phyloP scores from a whole-genome alignment of 1,140 invertebrate species.

The Aphis craccivora region DNA sequence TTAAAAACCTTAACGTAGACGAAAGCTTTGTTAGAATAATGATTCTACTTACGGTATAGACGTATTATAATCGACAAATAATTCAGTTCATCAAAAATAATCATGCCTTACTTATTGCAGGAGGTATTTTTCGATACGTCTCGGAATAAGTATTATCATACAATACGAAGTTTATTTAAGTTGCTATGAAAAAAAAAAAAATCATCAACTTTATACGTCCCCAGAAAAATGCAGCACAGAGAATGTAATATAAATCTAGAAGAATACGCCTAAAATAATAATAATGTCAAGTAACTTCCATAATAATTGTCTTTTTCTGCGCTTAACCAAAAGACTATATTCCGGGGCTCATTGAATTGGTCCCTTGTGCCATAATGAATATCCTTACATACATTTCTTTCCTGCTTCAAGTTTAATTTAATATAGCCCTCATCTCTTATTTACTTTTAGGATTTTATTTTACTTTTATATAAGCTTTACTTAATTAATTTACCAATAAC shows the following conservation, averaged over 20 bases:
- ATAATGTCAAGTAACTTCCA: conserved; percentile 22
- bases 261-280: conserved; percentile 19
- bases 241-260: conserved; percentile 12
- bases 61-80: background rate
- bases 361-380: background rate
- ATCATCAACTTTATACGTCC: background rate
- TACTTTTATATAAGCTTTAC: background rate
- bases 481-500: background rate
- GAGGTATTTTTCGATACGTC: background rate
- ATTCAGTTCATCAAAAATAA: background rate
- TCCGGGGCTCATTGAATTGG: background rate
- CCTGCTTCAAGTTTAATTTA: background rate
- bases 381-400: background rate
- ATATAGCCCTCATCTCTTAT: background rate
- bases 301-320: background rate
- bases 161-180: background rate
- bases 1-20: background rate
- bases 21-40: background rate
- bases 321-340: conserved; percentile 20
- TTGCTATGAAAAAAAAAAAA: background rate
- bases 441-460: background rate
- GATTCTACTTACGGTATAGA: background rate
- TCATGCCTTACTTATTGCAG: background rate
- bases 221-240: background rate
- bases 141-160: background rate